Evolutionary conservation across 2,113 vertebrate species (phyloP).

Genomic region (Nycticryphes semicollaris): DNA sequence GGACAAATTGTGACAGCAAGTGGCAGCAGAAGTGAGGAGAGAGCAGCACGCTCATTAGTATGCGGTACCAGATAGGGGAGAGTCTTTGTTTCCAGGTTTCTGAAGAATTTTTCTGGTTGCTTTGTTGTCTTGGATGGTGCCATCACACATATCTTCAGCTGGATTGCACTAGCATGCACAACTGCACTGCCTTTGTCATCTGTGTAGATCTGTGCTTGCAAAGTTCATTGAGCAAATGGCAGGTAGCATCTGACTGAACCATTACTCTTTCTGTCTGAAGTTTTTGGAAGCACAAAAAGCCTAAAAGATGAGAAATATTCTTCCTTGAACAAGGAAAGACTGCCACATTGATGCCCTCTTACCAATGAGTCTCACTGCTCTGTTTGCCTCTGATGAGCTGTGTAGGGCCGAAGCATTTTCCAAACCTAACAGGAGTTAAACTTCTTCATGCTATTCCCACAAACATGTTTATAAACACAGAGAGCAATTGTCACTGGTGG

Average conservation of each 20-base stretch:
- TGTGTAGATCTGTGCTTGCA: not conserved
- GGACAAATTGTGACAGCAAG: not conserved
- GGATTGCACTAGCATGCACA: not conserved
- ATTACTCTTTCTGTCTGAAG: not conserved
- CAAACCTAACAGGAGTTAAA: not conserved
- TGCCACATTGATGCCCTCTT: not conserved
- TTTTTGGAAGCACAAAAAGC: not conserved
- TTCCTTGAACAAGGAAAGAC: not conserved
- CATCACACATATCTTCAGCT: not conserved
- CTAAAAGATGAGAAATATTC: not conserved
- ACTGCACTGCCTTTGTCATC: not conserved
- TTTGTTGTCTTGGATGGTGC: not conserved
- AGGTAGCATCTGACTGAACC: not conserved
- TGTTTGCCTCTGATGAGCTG: not conserved
- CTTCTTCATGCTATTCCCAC: not conserved
- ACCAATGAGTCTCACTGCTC: not conserved
- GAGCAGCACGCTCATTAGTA: not conserved
- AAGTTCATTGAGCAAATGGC: not conserved
- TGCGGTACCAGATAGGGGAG: not conserved
- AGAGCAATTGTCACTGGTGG: not conserved
- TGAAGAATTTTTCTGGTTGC: not conserved
- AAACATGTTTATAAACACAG: not conserved
- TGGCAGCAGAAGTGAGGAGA: not conserved
- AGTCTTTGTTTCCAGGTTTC: not conserved
- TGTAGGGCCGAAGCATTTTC: not conserved